Percentiles rank a stretch among this genome's conserved stretches.
These are phyloP conservation scores for Trichosurus vulpecula DNA, from an alignment of 2,797 vertebrate genomes.

Conservation along the genomic window DNA sequence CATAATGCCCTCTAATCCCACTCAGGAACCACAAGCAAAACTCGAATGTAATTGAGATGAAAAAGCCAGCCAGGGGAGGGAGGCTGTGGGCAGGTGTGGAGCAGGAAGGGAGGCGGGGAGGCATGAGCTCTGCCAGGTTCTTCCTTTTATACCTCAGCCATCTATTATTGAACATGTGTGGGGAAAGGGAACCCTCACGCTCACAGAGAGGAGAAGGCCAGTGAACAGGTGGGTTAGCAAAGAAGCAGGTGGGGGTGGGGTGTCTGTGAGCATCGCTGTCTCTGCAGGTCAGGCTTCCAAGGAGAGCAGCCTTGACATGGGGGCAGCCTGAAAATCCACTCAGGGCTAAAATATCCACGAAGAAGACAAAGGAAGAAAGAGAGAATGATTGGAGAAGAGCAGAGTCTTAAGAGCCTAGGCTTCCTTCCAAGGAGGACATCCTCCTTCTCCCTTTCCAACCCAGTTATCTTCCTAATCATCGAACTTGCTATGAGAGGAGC, in stretches of 20 bases:
- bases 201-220: fast-evolving
- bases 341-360: background rate
- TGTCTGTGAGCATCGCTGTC: background rate
- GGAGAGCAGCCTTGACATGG: background rate
- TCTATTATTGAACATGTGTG: background rate
- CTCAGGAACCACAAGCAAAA: background rate
- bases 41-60: background rate
- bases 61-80: background rate
- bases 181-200: background rate
- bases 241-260: fast-evolving
- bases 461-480: background rate
- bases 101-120: background rate
- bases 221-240: background rate
- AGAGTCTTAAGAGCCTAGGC: background rate
- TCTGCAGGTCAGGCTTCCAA: background rate
- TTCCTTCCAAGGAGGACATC: background rate
- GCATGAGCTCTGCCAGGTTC: background rate
- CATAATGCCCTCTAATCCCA: background rate
- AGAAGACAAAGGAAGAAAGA: background rate
- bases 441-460: background rate
- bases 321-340: background rate
- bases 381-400: background rate
- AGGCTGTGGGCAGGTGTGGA: background rate
- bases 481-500: background rate
- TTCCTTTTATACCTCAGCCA: background rate